Base-by-base conservation (phyloP, 2,888 invertebrate species). In the Cinara cedri region DNA sequence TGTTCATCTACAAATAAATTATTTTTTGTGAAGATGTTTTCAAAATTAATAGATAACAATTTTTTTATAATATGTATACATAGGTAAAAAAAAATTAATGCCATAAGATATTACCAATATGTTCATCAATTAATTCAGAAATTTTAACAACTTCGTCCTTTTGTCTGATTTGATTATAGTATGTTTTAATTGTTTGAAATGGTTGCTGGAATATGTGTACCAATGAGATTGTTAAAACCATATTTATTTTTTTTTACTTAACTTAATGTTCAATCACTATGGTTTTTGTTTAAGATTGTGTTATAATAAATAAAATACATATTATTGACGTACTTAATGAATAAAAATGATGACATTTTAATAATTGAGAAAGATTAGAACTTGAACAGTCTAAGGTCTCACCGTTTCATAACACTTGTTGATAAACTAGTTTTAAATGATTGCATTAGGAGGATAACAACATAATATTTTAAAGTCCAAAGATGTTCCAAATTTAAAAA, bases 111-210 rank as follows among this genome's bases (percentile, higher is more conserved):
- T 24, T 78, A 78, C 78, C 78, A 1, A 78, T 78, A 14, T 78
- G 78, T 9, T 60, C 78, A 42, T 78, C 78, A 70, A 78, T 78
- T 42, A 78, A 21, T 78, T 78, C 78, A 42, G 78, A 78, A 70
- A 78, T 60, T 78, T 78, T 78, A 70, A 78, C 70, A 21, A 78
- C 78, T 2, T 78, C 78, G 10, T 78, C 78, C 49, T 78, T 68
- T 70, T 68, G 55, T 78, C 78, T 70, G 16, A 78, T 78, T 34
- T 78, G 78, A 57, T 21, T 78, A 49, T 78, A 78, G 21, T 13
- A 68, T 26, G 60, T 70, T 62, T 78, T 78, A 57, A 78, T 68
- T 49, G 42, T 70, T 78, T 78, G 78, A 62, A 78, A 78, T 60
- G 78, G 78, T 44, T 78, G 78, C 42, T 78, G 78, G 34, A 78